These are phyloP conservation scores for Danio tinwini DNA, from an alignment of 2,797 vertebrate species.

Conservation along the genomic window DNA sequence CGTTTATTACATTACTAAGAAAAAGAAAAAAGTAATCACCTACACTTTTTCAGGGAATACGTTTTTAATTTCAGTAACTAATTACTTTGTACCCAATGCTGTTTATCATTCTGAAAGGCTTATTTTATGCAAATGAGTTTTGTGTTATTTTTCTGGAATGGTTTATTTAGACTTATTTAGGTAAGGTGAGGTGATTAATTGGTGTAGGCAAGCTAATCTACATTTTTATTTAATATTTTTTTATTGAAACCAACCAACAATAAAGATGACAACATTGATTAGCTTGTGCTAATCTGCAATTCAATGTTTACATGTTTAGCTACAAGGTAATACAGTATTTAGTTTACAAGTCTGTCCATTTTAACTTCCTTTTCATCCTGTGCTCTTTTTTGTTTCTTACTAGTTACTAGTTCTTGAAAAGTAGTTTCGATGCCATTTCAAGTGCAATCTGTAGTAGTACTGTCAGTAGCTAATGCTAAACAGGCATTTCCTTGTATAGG, in stretches of 20 bases:
- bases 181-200: background rate
- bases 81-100: too few species aligned
- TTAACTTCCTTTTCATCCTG: background rate
- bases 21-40: too few species aligned
- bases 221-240: background rate
- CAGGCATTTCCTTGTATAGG: background rate
- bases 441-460: background rate
- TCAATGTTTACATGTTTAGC: background rate
- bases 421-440: background rate
- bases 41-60: too few species aligned
- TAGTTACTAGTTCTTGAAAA: background rate
- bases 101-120: too few species aligned
- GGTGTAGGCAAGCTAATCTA: background rate
- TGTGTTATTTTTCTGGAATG: too few species aligned
- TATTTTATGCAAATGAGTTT: too few species aligned
- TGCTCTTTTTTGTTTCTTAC: background rate
- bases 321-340: background rate
- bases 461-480: background rate
- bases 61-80: too few species aligned
- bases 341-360: background rate
- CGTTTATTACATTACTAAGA: too few species aligned
- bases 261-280: background rate
- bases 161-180: too few species aligned
- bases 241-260: background rate
- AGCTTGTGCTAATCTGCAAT: background rate